Evolutionary conservation across 2,888 invertebrate genomes (phyloP).

Genomic region (Falcaria lacertinaria): DNA sequence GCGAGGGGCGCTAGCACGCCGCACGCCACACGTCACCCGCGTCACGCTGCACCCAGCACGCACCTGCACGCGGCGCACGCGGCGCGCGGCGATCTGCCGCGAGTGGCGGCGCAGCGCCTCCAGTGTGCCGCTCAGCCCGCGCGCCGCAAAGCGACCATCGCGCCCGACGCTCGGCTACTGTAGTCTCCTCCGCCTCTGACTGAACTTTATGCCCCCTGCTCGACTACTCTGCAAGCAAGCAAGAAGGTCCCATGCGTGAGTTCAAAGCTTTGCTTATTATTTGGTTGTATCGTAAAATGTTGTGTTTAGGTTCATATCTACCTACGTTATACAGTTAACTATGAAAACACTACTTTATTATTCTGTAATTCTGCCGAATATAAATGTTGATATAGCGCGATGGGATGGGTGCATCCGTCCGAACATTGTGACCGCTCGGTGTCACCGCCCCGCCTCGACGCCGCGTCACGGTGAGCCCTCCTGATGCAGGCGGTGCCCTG

Average conservation of each 20-base stretch:
- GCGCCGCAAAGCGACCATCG: slow-evolving; percentile 5
- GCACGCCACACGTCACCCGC: no score
- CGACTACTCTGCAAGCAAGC: slow-evolving; percentile 12
- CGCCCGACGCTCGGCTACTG: slow-evolving; percentile 8
- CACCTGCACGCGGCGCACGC: slow-evolving; percentile 91
- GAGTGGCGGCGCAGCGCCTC: slow-evolving; percentile 92
- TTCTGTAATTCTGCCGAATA: no score
- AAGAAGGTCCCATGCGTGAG: slow-evolving; percentile 11
- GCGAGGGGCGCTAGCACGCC: slow-evolving; percentile 7
- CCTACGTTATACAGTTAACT: no score
- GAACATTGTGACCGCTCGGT: no score
- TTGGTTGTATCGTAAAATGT: slow-evolving; percentile 43
- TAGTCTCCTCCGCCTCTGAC: slow-evolving; percentile 4
- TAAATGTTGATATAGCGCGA: no score
- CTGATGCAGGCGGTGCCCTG: no score
- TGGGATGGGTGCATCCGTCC: no score
- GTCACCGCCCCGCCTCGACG: no score
- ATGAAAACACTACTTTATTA: no score
- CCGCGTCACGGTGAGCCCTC: no score
- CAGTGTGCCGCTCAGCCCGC: slow-evolving; percentile 50
- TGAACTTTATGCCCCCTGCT: slow-evolving; percentile 7
- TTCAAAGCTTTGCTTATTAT: slow-evolving; percentile 43
- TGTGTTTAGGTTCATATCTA: slow-evolving; percentile 18
- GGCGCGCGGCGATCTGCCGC: slow-evolving; percentile 90
- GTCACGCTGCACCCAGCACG: no score